Percentiles rank a stretch among this genome's conserved stretches.
These are phyloP conservation scores for Ostrea denselamellosa DNA, from an alignment of 1,140 invertebrate species.

Conservation along the genomic window DNA sequence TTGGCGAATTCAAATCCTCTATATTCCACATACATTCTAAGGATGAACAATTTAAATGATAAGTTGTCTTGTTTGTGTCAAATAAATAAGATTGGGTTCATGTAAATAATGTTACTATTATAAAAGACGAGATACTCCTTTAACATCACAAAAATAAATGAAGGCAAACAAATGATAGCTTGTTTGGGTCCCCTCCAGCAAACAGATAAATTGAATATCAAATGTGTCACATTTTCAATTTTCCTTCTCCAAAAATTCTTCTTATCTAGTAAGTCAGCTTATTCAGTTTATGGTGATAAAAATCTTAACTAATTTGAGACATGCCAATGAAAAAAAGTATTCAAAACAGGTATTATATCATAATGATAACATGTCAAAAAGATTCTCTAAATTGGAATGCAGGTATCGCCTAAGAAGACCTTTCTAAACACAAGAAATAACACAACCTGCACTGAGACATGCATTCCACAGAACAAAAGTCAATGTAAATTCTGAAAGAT, in stretches of 20 bases:
- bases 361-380: no score
- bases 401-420: no score
- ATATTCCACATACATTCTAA: not conserved
- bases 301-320: not conserved
- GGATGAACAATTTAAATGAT: not conserved
- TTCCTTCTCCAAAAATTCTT: not conserved
- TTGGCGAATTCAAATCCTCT: not conserved
- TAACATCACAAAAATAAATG: slow-evolving; percentile 22
- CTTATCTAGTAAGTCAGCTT: not conserved
- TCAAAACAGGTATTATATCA: not conserved
- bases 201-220: slow-evolving; percentile 19
- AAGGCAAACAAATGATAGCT: slow-evolving; percentile 8
- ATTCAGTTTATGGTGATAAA: not conserved
- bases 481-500: no score
- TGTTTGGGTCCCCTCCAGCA: slow-evolving; percentile 10
- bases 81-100: not conserved
- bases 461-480: no score
- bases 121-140: slow-evolving; percentile 6
- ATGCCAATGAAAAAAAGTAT: not conserved
- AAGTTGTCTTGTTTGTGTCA: not conserved
- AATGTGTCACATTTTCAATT: slow-evolving; percentile 17
- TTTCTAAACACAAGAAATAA: no score
- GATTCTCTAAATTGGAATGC: no score
- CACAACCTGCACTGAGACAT: no score
- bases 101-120: not conserved